Evolutionary conservation across 2,888 invertebrate species (phyloP), one percentile per base, ranked within the genome.

Genomic region (Crossocerus cetratus): DNA sequence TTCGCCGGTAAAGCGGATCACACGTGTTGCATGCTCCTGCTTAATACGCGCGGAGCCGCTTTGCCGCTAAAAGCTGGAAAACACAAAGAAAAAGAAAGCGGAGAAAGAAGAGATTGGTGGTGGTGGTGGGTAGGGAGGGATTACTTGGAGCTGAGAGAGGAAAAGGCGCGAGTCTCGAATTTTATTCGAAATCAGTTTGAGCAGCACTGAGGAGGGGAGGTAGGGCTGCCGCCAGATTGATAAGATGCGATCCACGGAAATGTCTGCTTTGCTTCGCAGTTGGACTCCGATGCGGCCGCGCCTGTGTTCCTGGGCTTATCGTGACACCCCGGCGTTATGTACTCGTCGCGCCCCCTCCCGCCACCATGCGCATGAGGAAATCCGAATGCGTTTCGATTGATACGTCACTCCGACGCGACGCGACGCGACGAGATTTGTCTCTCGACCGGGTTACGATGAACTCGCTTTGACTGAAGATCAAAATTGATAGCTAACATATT

Each of bases 21-120:
- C 55, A 63, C 63, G 63, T 63, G 63, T 63, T 63, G 63, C 63
- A 63, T 43, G 60, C 44, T 44, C 5, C 43, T n/a, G 16, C 45
- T 53, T 14, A 21, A 14, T 18, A 3, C 20, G 53, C 49, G 11
- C 32, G 16, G 49, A 49, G 55, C 49, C 49, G 49, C 49, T 49
- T 16, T n/a, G 49, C 14, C 11, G n/a, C 49, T 49, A 49, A 49
- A 14, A 14, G 49, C 49, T 16, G 49, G 49, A 16, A 49, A 16
- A 49, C 14, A 49, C n/a, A 16, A 49, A 49, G 49, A 49, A 49
- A 16, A 49, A 49, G n/a, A 16, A 16, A 49, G 16, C 14, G 49
- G 3, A 4, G 49, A 16, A 13, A 5, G 49, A 16, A 49, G 16
- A 4, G 49, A 49, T 16, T 14, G 45, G 8, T 2, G 8, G 45